Percentiles rank a stretch among this genome's conserved stretches.
Evolutionary conservation across 2,888 invertebrate species (phyloP).

Genomic region (Eristalinus aeneus): DNA sequence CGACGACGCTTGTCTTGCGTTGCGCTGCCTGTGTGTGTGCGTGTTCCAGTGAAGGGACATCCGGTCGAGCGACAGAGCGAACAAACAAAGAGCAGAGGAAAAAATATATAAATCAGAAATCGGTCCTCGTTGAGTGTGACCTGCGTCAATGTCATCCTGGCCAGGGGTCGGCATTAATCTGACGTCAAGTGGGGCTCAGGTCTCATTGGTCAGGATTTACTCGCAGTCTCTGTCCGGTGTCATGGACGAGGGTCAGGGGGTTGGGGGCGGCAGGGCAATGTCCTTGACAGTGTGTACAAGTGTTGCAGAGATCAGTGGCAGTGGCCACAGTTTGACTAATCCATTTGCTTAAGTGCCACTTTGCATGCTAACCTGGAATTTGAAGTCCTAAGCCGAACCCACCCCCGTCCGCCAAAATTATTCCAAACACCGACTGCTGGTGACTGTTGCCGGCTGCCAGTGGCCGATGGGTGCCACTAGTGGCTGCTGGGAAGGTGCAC

Average conservation of each 20-base stretch:
- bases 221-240: neutral
- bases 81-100: neutral
- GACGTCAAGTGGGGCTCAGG: conserved; percentile 26
- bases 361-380: conserved; percentile 70
- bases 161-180: conserved; percentile 8
- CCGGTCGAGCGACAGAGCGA: neutral
- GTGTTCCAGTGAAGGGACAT: neutral
- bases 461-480: neutral
- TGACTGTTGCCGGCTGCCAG: no score
- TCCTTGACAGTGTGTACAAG: neutral
- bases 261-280: neutral
- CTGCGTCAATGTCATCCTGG: conserved; percentile 27
- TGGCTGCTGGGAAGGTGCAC: neutral
- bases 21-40: neutral
- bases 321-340: conserved; percentile 39
- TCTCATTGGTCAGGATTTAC: conserved; percentile 23
- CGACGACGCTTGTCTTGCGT: neutral
- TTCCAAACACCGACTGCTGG: neutral
- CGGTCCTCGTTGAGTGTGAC: conserved; percentile 11
- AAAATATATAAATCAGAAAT: conserved; percentile 8
- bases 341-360: conserved; percentile 67
- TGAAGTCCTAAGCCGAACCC: neutral
- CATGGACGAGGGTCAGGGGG: neutral
- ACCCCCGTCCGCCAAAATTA: neutral
- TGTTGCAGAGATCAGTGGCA: conserved; percentile 8